Evolutionary conservation across 2,113 vertebrate genomes (phyloP).

Genomic region (Myanophis thanlyinensis): DNA sequence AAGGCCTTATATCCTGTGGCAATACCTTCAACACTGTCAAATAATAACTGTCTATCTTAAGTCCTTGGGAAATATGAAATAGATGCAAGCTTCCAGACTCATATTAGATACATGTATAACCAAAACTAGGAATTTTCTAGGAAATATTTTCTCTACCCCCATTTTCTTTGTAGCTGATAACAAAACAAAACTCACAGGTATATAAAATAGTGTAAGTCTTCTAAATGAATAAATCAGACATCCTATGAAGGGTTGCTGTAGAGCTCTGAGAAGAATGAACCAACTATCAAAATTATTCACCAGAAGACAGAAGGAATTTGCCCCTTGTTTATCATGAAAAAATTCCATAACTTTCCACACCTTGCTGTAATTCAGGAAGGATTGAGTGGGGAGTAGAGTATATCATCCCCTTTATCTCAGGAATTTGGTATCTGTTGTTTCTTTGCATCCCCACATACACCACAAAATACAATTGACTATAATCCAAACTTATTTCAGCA

Average conservation of each 20-base stretch:
- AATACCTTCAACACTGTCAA: too few species aligned
- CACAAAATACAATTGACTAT: constrained; percentile 66
- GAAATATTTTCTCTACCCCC: too few species aligned
- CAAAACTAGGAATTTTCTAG: too few species aligned
- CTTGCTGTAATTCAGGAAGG: constrained; percentile 53
- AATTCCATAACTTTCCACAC: constrained; percentile 27
- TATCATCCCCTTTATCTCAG: constrained; percentile 39
- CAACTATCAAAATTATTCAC: neutral
- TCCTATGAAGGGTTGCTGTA: neutral
- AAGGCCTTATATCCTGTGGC: too few species aligned
- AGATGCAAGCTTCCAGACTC: too few species aligned
- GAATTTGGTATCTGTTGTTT: constrained; percentile 53
- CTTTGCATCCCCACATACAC: constrained; percentile 49
- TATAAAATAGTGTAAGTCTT: neutral
- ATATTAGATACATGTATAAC: too few species aligned
- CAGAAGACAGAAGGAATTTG: neutral
- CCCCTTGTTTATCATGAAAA: neutral
- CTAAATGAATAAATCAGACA: neutral
- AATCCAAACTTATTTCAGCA: constrained; percentile 66
- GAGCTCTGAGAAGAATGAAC: neutral
- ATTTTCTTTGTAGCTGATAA: too few species aligned
- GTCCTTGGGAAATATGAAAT: neutral
- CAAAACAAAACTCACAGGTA: too few species aligned
- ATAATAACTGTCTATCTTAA: too few species aligned
- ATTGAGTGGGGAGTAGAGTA: constrained; percentile 11